phyloP scores from a whole-genome alignment of 2,113 vertebrate species.

The Carassius auratus region DNA sequence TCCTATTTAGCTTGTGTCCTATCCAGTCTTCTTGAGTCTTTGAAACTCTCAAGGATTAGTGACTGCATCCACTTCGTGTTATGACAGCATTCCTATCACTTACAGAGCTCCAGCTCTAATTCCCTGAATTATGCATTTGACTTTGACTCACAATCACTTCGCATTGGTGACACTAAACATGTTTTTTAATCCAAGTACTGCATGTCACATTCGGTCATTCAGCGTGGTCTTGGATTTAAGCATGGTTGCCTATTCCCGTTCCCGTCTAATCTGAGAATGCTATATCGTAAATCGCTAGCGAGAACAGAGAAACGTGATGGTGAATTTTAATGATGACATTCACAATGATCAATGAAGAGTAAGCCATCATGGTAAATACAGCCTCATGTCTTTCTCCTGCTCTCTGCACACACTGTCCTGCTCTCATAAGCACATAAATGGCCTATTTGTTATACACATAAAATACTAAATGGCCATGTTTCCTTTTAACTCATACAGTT shows the following conservation, averaged over 20 bases:
- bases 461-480: not conserved
- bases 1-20: not conserved
- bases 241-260: not conserved
- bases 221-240: not conserved
- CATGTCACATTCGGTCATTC: not conserved
- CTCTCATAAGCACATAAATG: not conserved
- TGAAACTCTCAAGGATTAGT: not conserved
- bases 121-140: not conserved
- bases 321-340: slow-evolving; percentile 47
- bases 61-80: not conserved
- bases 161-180: not conserved
- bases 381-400: not conserved
- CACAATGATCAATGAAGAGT: slow-evolving; percentile 35
- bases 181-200: not conserved
- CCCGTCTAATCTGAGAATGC: not conserved
- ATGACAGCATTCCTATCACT: not conserved
- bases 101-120: not conserved
- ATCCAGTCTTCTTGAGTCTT: not conserved
- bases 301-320: slow-evolving; percentile 29
- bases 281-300: slow-evolving; percentile 22
- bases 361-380: slow-evolving; percentile 5
- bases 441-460: not conserved
- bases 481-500: not conserved
- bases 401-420: not conserved
- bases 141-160: not conserved